phyloP scores from a whole-genome alignment of 1,140 invertebrate genomes.

The Andrena cerasifolii region DNA sequence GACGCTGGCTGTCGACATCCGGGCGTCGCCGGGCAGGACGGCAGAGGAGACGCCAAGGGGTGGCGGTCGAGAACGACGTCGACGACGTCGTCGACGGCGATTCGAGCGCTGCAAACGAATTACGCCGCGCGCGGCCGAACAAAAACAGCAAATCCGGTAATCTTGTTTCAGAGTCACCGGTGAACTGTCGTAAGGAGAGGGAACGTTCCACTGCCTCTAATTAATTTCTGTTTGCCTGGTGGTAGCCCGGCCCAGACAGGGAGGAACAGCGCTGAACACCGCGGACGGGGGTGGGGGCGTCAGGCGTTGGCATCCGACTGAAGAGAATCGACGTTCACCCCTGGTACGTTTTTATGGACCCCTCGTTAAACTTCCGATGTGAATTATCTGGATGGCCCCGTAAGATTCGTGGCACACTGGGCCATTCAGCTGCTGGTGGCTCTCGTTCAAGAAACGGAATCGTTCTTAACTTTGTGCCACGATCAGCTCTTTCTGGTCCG shows the following conservation, averaged over 20 bases:
- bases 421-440: neutral
- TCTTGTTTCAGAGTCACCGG: conserved; percentile 67
- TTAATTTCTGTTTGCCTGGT: conserved; percentile 73
- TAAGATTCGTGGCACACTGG: conserved; percentile 39
- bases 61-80: conserved; percentile 5
- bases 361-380: conserved; percentile 63
- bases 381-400: conserved; percentile 52
- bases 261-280: conserved; percentile 13
- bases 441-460: conserved; percentile 9
- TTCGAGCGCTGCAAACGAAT: conserved; percentile 72
- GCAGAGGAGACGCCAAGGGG: conserved; percentile 12
- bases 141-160: conserved; percentile 73
- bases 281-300: too few relatives aligned
- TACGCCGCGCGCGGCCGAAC: conserved; percentile 61
- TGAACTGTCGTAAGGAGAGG: conserved; percentile 61
- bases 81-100: conserved; percentile 48
- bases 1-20: conserved; percentile 62
- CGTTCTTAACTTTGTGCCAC: conserved; percentile 15
- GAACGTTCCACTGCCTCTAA: conserved; percentile 70
- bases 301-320: neutral
- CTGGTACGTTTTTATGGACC: conserved; percentile 57
- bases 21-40: conserved; percentile 56
- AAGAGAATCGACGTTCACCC: conserved; percentile 54
- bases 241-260: conserved; percentile 13
- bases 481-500: conserved; percentile 1